Evolutionary conservation across 2,113 vertebrate genomes (phyloP).

Genomic region (Aythya baeri): DNA sequence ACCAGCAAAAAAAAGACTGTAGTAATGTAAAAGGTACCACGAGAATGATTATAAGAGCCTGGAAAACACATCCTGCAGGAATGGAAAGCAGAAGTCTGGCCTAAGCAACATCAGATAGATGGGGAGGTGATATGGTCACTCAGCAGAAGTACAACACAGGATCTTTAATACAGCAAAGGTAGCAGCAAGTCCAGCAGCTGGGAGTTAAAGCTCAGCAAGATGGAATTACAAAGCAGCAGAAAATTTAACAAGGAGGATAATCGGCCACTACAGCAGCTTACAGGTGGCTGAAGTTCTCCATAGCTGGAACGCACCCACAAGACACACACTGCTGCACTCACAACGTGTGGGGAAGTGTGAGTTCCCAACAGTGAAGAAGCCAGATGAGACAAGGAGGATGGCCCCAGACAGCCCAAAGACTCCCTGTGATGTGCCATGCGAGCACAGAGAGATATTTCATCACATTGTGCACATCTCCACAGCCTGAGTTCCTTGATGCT

Average conservation of each 20-base stretch:
- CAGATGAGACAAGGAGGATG: neutral
- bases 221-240: neutral
- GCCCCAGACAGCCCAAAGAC: neutral
- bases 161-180: neutral
- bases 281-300: neutral
- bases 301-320: neutral
- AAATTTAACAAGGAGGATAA: neutral
- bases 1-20: neutral
- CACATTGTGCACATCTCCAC: neutral
- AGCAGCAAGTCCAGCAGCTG: neutral
- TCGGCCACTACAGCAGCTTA: neutral
- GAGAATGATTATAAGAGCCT: neutral
- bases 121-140: neutral
- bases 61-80: neutral
- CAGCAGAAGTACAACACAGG: neutral
- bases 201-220: neutral
- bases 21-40: neutral
- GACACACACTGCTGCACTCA: neutral
- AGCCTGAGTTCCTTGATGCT: neutral
- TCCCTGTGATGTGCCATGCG: neutral
- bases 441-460: neutral
- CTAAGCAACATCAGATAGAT: neutral
- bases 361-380: neutral
- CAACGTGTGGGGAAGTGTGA: fast-evolving
- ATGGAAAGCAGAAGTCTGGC: neutral